Base-by-base conservation (phyloP, 2,888 invertebrate genomes). In the Luperina nickerlii region DNA sequence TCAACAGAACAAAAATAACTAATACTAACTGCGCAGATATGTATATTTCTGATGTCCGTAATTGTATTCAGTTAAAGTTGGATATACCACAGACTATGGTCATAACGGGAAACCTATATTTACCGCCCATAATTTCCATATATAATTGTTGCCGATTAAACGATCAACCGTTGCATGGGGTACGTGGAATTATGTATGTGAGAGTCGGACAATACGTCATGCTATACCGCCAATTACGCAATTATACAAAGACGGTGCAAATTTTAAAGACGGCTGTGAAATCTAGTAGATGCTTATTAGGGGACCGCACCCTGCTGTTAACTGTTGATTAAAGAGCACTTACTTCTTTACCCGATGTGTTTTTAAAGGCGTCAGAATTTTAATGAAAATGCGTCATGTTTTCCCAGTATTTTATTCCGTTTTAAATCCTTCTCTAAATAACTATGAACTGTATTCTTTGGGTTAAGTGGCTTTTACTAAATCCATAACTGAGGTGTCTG, bases 261-360 rank as follows among this genome's bases (percentile, higher is more conserved):
- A 92, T 91, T 91, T 88, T 85, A 87, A 89, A 81, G 88, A 89
- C 78, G 82, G 70, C 62, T 63, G 63, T 27, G 80, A 84, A 79
- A 74, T 85, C 78, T 89, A 82, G 78, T 87, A 82, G 78, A 85
- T 82, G 84, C 51, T 87, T 87, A 90, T 87, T 81, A 89, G 76
- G 82, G 79, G 63, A 76, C 81, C 83, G 81, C 84, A 90, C 90
- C 91, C 92, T 87, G 83, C 86, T 89, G 90, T 94, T 92, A 93
- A 78, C 86, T 84, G 87, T 88, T 90, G 88, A 90, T 90, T 88
- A 90, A 84, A 76, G 79, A 86, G 82, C 83, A 81, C 79, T 87
- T 86, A 85, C 84, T 77, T 82, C 79, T 79, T 84, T 79, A 85
- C 74, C 72, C 71, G 62, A 76, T 76, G 63, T 74, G 67, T 85